Evolutionary conservation across 2,888 invertebrate species (phyloP), one percentile per base, ranked within the genome.

Genomic region (Cerceris ruficornis): DNA sequence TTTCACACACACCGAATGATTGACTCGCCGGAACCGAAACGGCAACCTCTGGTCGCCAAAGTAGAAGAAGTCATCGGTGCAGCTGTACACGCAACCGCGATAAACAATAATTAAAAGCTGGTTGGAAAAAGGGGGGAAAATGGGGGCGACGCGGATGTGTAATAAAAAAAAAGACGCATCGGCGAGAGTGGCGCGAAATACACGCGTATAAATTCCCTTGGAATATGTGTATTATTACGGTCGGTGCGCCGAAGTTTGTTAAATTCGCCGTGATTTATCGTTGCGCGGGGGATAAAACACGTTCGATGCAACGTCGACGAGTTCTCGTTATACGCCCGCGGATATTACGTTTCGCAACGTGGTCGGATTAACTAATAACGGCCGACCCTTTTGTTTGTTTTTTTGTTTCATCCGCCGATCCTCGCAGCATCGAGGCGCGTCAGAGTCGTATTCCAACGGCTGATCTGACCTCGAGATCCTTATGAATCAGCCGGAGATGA

Each of bases 151-250:
- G 43, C 42, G 41, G 14, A 13, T 13, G 67, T 60, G 59, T 68
- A 73, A 70, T 65, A 73, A 76, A 69, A 71, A 46, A 46, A 62
- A 59, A 69, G 73, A 57, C 17, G 65, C 62, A 77, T 69, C 41
- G 65, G 28, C 55, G 42, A 17, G 14, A 15, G 49, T 52, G n/a
- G 42, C 14, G n/a, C 50, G 70, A 66, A 62, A 79, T 71, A 69
- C 69, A 72, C 69, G 79, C 43, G 69, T 73, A 77, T 82, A 83
- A 83, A 83, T 83, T 81, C 75, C 41, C 41, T 57, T n/a, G 62
- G 78, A 84, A 82, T 82, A 80, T 84, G 84, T 80, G 80, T 78
- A 83, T 84, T 82, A 84, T 84, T 78, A 73, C 46, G 57, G 73
- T 17, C 49, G 15, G 55, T 61, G 69, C 58, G 69, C 49, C 75